Evolutionary conservation across 2,113 vertebrate species (phyloP).

Genomic region (Pseudorectes ferrugineus): DNA sequence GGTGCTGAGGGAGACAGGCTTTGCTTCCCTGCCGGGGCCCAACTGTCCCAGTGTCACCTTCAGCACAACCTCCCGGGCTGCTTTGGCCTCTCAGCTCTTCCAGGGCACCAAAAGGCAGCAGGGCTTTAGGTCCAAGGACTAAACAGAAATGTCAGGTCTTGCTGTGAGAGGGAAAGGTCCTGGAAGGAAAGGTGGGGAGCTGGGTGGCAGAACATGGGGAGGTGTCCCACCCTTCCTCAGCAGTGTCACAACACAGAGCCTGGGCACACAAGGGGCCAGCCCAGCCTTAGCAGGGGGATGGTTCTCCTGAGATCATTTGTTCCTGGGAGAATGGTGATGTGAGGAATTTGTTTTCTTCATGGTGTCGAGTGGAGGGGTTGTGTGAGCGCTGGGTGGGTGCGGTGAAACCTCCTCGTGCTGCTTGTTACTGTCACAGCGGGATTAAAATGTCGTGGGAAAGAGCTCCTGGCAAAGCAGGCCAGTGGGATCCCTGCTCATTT

Average conservation of each 20-base stretch:
- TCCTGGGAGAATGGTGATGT: not conserved
- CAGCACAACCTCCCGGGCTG: not conserved
- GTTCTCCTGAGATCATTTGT: not conserved
- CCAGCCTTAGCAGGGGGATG: not conserved
- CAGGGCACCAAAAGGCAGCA: not conserved
- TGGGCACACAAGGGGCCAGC: not conserved
- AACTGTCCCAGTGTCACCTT: not conserved
- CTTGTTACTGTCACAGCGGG: not conserved
- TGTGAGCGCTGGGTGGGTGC: not conserved
- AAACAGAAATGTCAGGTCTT: not conserved
- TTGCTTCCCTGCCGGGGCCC: not conserved
- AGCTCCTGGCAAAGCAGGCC: slow-evolving; percentile 19
- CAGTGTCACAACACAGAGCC: not conserved
- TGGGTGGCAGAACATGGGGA: not conserved
- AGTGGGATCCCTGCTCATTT: slow-evolving; percentile 4
- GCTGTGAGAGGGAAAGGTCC: not conserved
- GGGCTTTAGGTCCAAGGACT: not conserved
- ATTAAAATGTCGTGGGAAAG: slow-evolving; percentile 71
- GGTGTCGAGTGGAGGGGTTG: not conserved
- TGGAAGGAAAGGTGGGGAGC: not conserved
- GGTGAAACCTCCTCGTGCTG: not conserved
- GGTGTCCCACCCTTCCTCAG: not conserved
- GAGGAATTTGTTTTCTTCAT: not conserved
- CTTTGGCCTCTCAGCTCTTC: not conserved
- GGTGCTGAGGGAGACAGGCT: not conserved